Percentiles rank a stretch among this genome's conserved stretches.
phyloP scores from a whole-genome alignment of 2,888 invertebrate genomes.

The Dinocampus coccinellae region DNA sequence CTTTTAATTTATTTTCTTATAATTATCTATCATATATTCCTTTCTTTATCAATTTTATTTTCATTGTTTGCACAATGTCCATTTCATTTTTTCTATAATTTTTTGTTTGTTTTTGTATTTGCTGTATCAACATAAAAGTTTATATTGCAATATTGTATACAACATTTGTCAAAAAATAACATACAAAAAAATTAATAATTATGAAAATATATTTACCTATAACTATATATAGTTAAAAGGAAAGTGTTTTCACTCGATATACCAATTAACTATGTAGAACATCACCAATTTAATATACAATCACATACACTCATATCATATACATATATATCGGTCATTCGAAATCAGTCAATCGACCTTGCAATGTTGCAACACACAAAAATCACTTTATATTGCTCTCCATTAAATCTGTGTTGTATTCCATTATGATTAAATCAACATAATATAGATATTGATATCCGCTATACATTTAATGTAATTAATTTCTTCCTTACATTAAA shows the following conservation, averaged over 20 bases:
- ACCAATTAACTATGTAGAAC: conserved; percentile 19
- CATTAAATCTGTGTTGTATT: background rate
- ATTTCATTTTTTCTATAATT: too few species aligned
- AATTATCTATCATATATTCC: background rate
- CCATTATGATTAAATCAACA: background rate
- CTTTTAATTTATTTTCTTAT: background rate
- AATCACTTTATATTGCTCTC: background rate
- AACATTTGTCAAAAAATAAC: background rate
- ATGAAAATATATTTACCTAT: too few species aligned
- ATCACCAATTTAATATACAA: background rate
- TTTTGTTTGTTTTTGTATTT: background rate
- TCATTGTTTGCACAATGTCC: conserved; percentile 18
- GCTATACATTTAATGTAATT: background rate
- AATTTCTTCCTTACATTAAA: background rate
- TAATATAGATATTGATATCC: background rate
- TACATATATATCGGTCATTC: conserved; percentile 5
- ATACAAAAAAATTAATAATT: background rate
- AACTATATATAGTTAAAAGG: background rate
- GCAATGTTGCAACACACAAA: background rate
- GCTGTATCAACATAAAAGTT: conserved; percentile 7
- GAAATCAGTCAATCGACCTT: conserved; percentile 11
- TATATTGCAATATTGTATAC: background rate
- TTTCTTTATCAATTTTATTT: conserved; percentile 20
- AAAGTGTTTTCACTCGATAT: conserved; percentile 22
- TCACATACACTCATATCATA: background rate